These are phyloP conservation scores for Plebejus argus DNA, from an alignment of 2,888 invertebrate species.

Conservation along the genomic window DNA sequence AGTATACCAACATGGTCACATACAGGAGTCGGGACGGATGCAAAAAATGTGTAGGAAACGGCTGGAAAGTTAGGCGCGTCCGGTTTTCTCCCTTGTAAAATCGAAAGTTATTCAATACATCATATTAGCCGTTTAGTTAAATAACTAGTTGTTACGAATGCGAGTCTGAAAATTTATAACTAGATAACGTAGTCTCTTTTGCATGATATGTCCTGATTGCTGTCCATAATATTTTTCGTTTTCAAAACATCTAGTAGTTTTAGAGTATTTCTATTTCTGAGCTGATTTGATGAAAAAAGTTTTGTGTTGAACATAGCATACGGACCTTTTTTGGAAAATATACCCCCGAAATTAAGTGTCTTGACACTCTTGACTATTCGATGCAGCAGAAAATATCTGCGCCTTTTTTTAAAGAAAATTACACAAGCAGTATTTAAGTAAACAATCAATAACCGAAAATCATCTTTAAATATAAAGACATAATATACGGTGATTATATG, in stretches of 20 bases:
- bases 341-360: background rate
- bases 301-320: no score
- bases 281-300: no score
- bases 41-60: conserved; percentile 23
- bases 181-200: background rate
- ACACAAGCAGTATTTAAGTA: background rate
- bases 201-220: background rate
- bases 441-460: background rate
- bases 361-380: background rate
- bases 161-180: background rate
- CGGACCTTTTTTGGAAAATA: no score
- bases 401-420: background rate
- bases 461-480: conserved; percentile 40
- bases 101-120: conserved; percentile 27
- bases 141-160: background rate
- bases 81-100: conserved; percentile 24
- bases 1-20: conserved; percentile 1
- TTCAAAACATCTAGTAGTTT: no score
- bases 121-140: conserved; percentile 6
- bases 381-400: no score
- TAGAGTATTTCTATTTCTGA: no score
- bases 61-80: conserved; percentile 31
- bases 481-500: conserved; percentile 43
- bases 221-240: no score
- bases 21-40: background rate